phyloP scores from a whole-genome alignment of 92 coral and sea anemone genomes.

The Actinostola sp. region DNA sequence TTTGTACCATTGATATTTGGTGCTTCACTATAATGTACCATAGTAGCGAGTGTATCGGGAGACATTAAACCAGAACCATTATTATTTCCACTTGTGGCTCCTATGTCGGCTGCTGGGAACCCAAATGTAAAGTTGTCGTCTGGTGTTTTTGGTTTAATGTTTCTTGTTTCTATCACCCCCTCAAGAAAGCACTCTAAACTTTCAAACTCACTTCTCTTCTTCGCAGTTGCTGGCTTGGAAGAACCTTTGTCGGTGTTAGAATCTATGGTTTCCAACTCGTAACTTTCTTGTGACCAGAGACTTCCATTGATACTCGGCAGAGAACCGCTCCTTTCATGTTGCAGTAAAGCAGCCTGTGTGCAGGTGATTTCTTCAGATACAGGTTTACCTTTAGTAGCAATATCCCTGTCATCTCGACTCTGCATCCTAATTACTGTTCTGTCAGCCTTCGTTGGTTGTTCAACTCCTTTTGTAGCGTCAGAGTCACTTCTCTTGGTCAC shows the following conservation, averaged over 20 bases:
- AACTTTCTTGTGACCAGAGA: slow-evolving; percentile 86
- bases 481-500: background rate
- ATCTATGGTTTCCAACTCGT: slow-evolving; percentile 26
- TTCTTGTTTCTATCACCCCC: slow-evolving; percentile 24
- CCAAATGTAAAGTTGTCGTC: slow-evolving; percentile 67
- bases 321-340: slow-evolving; percentile 75
- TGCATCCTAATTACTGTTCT: slow-evolving; percentile 30
- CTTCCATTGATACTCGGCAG: slow-evolving; percentile 83
- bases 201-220: slow-evolving; percentile 32
- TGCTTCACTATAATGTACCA: background rate
- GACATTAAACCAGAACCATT: background rate
- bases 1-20: slow-evolving; percentile 6
- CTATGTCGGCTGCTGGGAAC: slow-evolving; percentile 84
- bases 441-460: slow-evolving; percentile 22
- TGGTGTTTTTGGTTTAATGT: slow-evolving; percentile 21
- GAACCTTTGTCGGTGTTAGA: background rate
- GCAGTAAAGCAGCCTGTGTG: slow-evolving; percentile 17
- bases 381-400: slow-evolving; percentile 1
- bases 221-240: slow-evolving; percentile 23
- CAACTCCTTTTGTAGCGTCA: background rate
- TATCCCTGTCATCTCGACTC: slow-evolving; percentile 56
- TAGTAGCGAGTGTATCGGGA: background rate
- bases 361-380: slow-evolving; percentile 20
- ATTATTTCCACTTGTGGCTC: slow-evolving; percentile 2
- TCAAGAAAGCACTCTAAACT: slow-evolving; percentile 12